A percentile compares a stretch with the other conserved stretches of the same genome.
phyloP scores from a whole-genome alignment of 1,140 invertebrate species.

The Listronotus bonariensis region DNA sequence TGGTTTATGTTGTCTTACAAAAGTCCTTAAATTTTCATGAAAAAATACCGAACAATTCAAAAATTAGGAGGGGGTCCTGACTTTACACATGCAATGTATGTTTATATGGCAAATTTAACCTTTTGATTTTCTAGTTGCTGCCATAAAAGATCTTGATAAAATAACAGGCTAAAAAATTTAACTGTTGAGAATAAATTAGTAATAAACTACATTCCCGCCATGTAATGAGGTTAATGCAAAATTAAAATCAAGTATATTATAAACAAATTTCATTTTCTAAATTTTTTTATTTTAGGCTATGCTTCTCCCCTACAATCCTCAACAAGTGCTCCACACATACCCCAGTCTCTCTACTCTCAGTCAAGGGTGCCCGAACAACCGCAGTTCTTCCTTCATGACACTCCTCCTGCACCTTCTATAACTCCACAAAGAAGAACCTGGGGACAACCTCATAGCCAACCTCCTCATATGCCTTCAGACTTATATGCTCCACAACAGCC shows the following conservation, averaged over 20 bases:
- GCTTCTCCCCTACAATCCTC: constrained; percentile 47
- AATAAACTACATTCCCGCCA: too few species aligned
- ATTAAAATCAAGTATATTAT: not conserved
- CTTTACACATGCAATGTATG: too few species aligned
- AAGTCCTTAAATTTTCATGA: too few species aligned
- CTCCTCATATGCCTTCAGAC: constrained; percentile 50
- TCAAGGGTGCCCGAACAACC: constrained; percentile 47
- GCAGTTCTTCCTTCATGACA: constrained; percentile 79
- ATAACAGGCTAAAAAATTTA: too few species aligned
- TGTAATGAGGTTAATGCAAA: not conserved
- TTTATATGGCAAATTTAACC: too few species aligned
- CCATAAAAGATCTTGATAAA: too few species aligned
- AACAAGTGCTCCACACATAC: constrained; percentile 54
- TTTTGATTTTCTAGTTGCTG: too few species aligned
- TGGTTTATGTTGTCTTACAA: too few species aligned
- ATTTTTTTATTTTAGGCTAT: constrained; percentile 31
- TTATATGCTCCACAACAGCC: constrained; percentile 57
- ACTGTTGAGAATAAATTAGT: too few species aligned
- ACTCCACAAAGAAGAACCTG: constrained; percentile 70
- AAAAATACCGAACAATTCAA: too few species aligned
- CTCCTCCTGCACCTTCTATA: constrained; percentile 59
- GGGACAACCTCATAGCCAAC: constrained; percentile 65
- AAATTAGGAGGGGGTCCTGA: too few species aligned
- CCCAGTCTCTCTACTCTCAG: constrained; percentile 52
- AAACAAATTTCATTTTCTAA: constrained; percentile 6